These are phyloP conservation scores for Myopa testacea DNA, from an alignment of 2,888 invertebrate genomes.

Conservation along the genomic window DNA sequence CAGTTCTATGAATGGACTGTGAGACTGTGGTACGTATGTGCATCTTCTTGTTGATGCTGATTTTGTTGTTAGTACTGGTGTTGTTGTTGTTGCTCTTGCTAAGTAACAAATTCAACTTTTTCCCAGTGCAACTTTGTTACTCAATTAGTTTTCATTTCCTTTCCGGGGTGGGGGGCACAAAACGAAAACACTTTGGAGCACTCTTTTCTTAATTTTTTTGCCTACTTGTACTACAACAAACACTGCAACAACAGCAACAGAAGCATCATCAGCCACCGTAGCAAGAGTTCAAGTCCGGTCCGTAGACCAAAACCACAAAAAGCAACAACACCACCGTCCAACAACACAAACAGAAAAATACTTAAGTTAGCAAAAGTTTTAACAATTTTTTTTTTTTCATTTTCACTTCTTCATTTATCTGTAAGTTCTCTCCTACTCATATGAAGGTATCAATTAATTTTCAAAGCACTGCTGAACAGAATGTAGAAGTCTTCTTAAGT, in stretches of 20 bases:
- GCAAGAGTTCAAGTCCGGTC: neutral
- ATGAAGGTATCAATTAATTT: conserved; percentile 60
- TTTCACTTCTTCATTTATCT: conserved; percentile 7
- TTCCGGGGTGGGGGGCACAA: conserved; percentile 50
- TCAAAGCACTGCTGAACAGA: conserved; percentile 48
- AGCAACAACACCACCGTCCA: neutral
- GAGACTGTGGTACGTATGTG: neutral
- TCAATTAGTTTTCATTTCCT: conserved; percentile 61
- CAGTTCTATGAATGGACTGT: neutral
- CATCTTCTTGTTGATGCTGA: conserved; percentile 3
- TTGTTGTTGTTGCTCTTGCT: neutral
- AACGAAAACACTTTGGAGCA: conserved; percentile 55
- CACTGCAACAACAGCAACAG: conserved; percentile 19
- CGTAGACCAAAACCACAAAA: conserved; percentile 4
- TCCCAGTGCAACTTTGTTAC: conserved; percentile 57
- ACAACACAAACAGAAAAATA: neutral
- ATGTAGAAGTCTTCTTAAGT: conserved; percentile 34
- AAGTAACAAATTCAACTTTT: conserved; percentile 25
- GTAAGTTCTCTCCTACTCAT: neutral
- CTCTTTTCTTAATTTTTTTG: neutral
- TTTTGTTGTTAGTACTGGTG: neutral
- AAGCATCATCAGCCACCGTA: neutral
- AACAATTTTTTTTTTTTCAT: conserved; percentile 25
- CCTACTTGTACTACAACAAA: conserved; percentile 9
- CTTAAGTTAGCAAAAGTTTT: conserved; percentile 31